phyloP scores from a whole-genome alignment of 2,797 vertebrate genomes.

The Hyperoplus lanceolatus region DNA sequence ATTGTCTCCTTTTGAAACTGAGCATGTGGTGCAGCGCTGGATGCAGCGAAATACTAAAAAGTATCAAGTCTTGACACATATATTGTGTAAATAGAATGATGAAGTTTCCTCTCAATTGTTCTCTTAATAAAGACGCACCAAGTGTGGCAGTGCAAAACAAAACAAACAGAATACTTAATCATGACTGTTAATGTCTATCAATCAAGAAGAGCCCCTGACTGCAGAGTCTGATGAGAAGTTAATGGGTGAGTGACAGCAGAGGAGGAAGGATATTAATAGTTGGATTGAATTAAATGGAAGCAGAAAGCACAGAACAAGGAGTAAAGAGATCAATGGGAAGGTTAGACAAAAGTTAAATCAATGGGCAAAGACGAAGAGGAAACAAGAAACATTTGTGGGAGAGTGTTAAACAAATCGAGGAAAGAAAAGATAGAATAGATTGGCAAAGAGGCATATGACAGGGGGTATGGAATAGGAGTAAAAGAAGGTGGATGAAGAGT shows the following conservation, averaged over 20 bases:
- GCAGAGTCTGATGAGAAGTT: background rate
- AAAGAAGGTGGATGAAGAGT: background rate
- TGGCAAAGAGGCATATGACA: background rate
- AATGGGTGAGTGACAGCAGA: background rate
- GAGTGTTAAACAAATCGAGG: background rate
- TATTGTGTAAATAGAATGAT: background rate
- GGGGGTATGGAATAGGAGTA: background rate
- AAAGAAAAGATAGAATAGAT: background rate
- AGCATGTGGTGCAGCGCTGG: background rate
- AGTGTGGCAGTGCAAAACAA: background rate
- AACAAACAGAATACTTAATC: background rate
- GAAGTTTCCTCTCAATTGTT: background rate
- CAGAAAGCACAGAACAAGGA: background rate
- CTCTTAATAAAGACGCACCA: background rate
- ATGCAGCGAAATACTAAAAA: background rate
- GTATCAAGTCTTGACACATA: background rate
- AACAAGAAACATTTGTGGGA: background rate
- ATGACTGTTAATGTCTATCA: background rate
- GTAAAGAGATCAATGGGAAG: background rate
- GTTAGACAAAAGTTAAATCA: background rate
- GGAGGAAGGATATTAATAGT: background rate
- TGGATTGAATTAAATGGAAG: background rate
- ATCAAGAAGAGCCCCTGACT: background rate
- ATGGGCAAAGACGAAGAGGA: background rate
- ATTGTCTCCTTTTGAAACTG: conserved; percentile 3